phyloP scores from a whole-genome alignment of 1,140 invertebrate species.

The Drosophila sucinea region DNA sequence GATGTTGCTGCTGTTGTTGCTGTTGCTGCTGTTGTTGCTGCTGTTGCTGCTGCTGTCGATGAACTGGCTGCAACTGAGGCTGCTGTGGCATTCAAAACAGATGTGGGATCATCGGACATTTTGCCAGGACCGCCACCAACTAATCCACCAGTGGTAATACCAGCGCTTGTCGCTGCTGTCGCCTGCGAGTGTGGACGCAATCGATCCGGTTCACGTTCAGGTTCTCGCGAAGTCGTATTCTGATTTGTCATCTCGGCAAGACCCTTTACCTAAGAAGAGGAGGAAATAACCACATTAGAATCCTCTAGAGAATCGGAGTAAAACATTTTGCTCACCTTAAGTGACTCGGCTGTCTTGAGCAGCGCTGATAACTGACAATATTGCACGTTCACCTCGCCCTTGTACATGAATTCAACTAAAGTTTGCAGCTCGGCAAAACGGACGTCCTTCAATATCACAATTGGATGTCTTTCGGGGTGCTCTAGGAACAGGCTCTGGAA shows the following conservation, averaged over 20 bases:
- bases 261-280: slow-evolving; percentile 88
- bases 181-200: slow-evolving; percentile 78
- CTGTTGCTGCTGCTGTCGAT: slow-evolving; percentile 36
- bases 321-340: slow-evolving; percentile 86
- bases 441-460: slow-evolving; percentile 97
- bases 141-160: slow-evolving; percentile 32
- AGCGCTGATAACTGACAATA: slow-evolving; percentile 95
- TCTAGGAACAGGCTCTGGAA: slow-evolving; percentile 95
- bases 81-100: slow-evolving; percentile 50
- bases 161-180: slow-evolving; percentile 49
- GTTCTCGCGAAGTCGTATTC: slow-evolving; percentile 85
- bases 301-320: background rate
- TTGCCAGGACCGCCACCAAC: slow-evolving; percentile 49
- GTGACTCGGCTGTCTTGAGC: slow-evolving; percentile 95
- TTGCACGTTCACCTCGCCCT: slow-evolving; percentile 96
- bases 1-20: slow-evolving; percentile 28
- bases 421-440: slow-evolving; percentile 94
- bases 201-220: slow-evolving; percentile 82
- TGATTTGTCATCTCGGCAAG: slow-evolving; percentile 95
- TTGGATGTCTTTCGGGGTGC: slow-evolving; percentile 95
- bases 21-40: slow-evolving; percentile 32
- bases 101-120: slow-evolving; percentile 55
- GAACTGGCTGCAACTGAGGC: slow-evolving; percentile 38
- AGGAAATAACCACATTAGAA: background rate
- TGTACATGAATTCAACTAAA: slow-evolving; percentile 98